Percentiles rank a stretch among this genome's conserved stretches.
phyloP scores from a whole-genome alignment of 2,797 vertebrate species.

The Semaprochilodus insignis region DNA sequence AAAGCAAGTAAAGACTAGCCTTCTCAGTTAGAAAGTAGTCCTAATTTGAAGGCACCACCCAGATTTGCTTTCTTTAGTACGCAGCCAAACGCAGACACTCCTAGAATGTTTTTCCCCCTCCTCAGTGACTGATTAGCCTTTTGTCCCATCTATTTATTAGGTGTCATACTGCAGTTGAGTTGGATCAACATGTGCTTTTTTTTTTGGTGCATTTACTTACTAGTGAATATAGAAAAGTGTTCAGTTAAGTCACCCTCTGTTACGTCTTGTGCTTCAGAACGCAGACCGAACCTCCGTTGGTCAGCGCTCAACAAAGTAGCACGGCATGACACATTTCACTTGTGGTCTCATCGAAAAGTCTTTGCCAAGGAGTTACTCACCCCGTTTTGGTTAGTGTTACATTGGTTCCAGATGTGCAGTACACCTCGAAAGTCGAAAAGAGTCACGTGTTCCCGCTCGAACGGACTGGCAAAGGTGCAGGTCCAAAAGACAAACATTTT shows the following conservation, averaged over 20 bases:
- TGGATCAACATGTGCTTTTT: conserved; percentile 42
- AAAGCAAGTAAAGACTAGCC: conserved; percentile 6
- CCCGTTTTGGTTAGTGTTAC: conserved; percentile 41
- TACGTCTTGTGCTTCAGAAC: neutral
- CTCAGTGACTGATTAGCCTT: conserved; percentile 13
- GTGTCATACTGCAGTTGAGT: conserved; percentile 40
- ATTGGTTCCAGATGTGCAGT: conserved; percentile 38
- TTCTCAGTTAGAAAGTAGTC: conserved; percentile 23
- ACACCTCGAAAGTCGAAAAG: conserved; percentile 11
- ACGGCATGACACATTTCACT: conserved; percentile 28
- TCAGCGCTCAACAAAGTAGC: neutral
- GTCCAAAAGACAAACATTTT: conserved; percentile 30
- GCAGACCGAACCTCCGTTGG: neutral
- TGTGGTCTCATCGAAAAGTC: conserved; percentile 33
- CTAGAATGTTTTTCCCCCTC: neutral
- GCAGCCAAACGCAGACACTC: conserved; percentile 28
- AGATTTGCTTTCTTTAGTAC: conserved; percentile 30
- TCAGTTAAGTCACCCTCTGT: conserved; percentile 25
- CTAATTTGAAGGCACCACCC: conserved; percentile 19
- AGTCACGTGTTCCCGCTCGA: conserved; percentile 1
- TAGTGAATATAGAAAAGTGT: conserved; percentile 32
- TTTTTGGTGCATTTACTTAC: conserved; percentile 39
- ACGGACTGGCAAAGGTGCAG: conserved; percentile 46
- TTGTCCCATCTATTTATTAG: conserved; percentile 35
- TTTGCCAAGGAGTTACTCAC: conserved; percentile 51